Evolutionary conservation across 2,113 vertebrate genomes (phyloP).

Genomic region (Halichoerus grypus): DNA sequence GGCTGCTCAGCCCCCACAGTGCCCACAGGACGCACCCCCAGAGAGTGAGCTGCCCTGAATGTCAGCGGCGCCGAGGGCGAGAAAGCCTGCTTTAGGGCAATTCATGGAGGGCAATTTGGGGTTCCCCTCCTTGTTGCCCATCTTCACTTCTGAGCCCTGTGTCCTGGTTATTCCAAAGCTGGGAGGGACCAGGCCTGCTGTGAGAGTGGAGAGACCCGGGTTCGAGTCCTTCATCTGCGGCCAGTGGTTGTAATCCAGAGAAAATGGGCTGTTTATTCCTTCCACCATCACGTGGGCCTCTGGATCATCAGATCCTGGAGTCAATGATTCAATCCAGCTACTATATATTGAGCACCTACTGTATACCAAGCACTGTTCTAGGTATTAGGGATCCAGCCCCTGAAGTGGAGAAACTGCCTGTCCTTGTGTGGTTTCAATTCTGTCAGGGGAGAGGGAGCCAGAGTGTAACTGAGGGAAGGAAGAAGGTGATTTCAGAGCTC

Average conservation of each 20-base stretch:
- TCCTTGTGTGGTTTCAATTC: neutral
- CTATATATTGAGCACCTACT: neutral
- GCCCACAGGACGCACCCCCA: neutral
- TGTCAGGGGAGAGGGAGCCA: neutral
- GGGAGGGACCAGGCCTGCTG: neutral
- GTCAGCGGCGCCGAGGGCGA: rapidly evolving
- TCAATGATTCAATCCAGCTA: neutral
- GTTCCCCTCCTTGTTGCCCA: too few relatives aligned
- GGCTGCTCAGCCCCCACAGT: neutral
- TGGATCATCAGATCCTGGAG: neutral
- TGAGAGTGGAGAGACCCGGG: neutral
- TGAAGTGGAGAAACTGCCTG: neutral
- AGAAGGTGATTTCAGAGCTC: neutral
- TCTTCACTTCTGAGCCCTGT: neutral
- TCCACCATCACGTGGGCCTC: neutral
- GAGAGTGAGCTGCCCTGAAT: neutral
- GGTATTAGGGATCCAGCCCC: neutral
- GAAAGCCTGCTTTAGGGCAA: too few relatives aligned
- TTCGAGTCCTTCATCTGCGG: neutral
- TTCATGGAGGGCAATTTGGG: rapidly evolving
- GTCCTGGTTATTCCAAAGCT: neutral
- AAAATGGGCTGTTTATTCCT: neutral
- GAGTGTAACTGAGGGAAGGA: neutral
- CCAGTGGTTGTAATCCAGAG: neutral
- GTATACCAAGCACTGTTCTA: neutral